These are phyloP conservation scores for Lysandra coridon DNA, from an alignment of 2,888 invertebrate species.

Conservation along the genomic window DNA sequence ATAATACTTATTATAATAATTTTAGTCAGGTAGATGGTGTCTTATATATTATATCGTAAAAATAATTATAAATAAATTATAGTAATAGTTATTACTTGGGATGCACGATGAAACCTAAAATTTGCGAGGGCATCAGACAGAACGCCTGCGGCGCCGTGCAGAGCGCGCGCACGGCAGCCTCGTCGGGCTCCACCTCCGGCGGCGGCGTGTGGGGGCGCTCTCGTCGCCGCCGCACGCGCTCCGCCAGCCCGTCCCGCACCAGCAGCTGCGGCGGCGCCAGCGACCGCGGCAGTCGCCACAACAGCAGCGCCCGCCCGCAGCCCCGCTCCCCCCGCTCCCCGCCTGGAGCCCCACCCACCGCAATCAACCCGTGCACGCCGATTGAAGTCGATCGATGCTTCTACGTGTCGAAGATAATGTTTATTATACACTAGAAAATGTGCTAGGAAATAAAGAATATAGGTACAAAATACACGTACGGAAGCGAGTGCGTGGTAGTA, in stretches of 20 bases:
- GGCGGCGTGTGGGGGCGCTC: conserved; percentile 38
- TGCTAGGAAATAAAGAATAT: not conserved
- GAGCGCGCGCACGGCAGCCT: conserved; percentile 51
- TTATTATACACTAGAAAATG: too few species aligned
- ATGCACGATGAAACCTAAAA: conserved; percentile 51
- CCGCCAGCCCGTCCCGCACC: conserved; percentile 41
- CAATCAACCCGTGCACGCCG: conserved; percentile 44
- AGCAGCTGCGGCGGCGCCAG: conserved; percentile 42
- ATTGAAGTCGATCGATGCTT: not conserved
- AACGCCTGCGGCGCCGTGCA: conserved; percentile 48
- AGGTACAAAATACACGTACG: not conserved
- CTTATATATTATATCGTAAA: too few species aligned
- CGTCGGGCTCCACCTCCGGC: conserved; percentile 43
- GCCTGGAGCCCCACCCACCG: conserved; percentile 41
- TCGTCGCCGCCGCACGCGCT: conserved; percentile 41
- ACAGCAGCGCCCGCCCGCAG: conserved; percentile 44
- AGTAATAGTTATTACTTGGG: conserved; percentile 43
- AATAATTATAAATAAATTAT: too few species aligned
- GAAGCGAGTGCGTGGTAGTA: conserved; percentile 37
- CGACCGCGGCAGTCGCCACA: conserved; percentile 47
- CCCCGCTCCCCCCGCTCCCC: conserved; percentile 42
- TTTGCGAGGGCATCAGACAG: conserved; percentile 41
- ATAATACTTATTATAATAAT: too few species aligned
- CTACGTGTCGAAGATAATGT: not conserved
- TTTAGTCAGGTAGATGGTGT: not conserved